phyloP scores from a whole-genome alignment of 2,113 vertebrate genomes.

The Macroglossus sobrinus region DNA sequence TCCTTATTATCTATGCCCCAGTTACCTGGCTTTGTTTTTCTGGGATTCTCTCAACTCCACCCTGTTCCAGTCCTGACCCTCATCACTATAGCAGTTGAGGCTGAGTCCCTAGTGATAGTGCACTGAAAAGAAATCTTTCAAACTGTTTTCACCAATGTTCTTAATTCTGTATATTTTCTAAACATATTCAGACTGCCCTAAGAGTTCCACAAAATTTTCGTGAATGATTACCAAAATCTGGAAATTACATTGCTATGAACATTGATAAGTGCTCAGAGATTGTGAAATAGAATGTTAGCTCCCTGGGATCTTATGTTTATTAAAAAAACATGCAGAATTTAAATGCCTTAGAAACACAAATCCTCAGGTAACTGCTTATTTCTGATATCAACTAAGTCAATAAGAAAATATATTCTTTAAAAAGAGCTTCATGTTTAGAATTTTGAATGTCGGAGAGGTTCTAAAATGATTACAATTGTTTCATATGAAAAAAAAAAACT shows the following conservation, averaged over 20 bases:
- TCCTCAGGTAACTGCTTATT: not conserved
- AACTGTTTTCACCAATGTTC: not conserved
- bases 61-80: not conserved
- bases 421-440: not conserved
- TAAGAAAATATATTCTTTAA: not conserved
- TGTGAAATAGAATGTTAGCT: slow-evolving; percentile 87
- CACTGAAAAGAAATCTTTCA: not conserved
- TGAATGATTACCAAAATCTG: too few relatives aligned
- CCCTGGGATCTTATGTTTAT: slow-evolving; percentile 87
- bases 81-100: not conserved
- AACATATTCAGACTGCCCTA: too few relatives aligned
- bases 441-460: not conserved
- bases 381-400: not conserved
- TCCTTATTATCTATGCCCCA: not conserved
- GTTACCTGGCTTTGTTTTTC: not conserved
- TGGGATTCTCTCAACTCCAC: not conserved
- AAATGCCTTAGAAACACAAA: not conserved
- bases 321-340: slow-evolving; percentile 62
- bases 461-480: not conserved
- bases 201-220: too few relatives aligned
- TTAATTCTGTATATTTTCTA: too few relatives aligned
- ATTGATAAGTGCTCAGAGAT: slow-evolving; percentile 97
- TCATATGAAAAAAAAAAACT: not conserved
- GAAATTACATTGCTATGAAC: slow-evolving; percentile 73
- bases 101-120: not conserved